phyloP scores from a whole-genome alignment of 2,797 vertebrate genomes.

The Balearica regulorum region DNA sequence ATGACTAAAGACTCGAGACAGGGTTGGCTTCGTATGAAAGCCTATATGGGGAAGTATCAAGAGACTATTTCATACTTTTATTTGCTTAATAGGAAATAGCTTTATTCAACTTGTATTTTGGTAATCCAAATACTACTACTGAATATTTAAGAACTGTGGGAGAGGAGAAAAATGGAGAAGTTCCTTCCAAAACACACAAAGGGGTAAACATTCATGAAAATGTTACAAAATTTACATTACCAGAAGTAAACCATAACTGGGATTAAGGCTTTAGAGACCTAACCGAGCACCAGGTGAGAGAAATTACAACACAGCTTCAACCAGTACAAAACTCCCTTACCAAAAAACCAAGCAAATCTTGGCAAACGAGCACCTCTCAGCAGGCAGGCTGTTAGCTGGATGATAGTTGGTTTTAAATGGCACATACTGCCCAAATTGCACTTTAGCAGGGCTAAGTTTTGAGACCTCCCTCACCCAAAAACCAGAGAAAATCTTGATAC shows the following conservation, averaged over 20 bases:
- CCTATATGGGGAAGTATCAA: not conserved
- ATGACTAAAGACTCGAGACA: not conserved
- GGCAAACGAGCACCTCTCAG: not conserved
- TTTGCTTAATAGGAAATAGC: not conserved
- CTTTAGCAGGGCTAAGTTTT: not conserved
- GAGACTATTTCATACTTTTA: not conserved
- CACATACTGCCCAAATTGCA: not conserved
- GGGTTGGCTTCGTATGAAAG: not conserved
- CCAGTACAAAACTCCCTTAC: not conserved
- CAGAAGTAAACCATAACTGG: not conserved
- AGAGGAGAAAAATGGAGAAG: not conserved
- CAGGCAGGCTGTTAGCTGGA: not conserved
- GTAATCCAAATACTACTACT: not conserved
- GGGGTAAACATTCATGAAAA: not conserved
- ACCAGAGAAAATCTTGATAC: not conserved
- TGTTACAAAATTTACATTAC: not conserved
- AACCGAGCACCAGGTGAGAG: not conserved
- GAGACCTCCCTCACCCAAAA: not conserved
- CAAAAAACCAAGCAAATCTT: not conserved
- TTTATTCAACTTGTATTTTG: not conserved
- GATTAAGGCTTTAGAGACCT: not conserved
- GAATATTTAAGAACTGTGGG: not conserved
- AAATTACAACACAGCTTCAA: not conserved
- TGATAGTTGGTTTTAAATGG: not conserved
- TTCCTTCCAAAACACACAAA: not conserved